Conservation (phyloP, 2,888 invertebrate genomes). For the Copidosoma aretas region DNA sequence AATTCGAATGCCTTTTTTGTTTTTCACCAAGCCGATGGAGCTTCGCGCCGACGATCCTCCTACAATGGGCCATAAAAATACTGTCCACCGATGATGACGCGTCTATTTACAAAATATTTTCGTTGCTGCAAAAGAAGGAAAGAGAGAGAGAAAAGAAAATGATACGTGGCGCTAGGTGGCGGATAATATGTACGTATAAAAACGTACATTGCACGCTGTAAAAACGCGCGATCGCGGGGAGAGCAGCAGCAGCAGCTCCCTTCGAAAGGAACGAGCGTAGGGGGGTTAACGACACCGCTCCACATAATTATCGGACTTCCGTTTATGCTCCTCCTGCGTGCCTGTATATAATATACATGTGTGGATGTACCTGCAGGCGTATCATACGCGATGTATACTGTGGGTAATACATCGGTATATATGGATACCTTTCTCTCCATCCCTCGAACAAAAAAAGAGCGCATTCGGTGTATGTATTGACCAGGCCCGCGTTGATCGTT, state of each 20-base stretch:
- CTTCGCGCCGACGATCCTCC: too few species aligned
- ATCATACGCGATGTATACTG: too few species aligned
- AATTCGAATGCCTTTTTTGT: too few species aligned
- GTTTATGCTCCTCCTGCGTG: not conserved
- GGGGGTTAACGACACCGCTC: not conserved
- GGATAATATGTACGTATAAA: too few species aligned
- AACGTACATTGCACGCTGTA: not conserved
- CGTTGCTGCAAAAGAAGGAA: not conserved
- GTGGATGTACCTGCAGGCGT: not conserved
- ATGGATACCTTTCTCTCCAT: constrained; percentile 28
- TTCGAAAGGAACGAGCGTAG: not conserved
- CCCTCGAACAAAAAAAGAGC: not conserved
- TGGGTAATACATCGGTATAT: too few species aligned
- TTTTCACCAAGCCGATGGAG: too few species aligned
- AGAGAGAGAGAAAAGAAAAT: not conserved
- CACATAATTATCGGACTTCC: constrained; percentile 1
- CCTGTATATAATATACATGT: not conserved
- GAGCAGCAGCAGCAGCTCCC: not conserved
- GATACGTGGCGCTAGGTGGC: too few species aligned
- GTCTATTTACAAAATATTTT: too few species aligned
- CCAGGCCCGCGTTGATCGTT: too few species aligned
- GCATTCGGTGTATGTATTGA: too few species aligned
- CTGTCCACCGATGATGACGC: too few species aligned
- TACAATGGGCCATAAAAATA: too few species aligned
- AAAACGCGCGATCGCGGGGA: not conserved